These are phyloP conservation scores for Lasioglossum calceatum DNA, from an alignment of 2,888 invertebrate genomes.

Conservation along the genomic window DNA sequence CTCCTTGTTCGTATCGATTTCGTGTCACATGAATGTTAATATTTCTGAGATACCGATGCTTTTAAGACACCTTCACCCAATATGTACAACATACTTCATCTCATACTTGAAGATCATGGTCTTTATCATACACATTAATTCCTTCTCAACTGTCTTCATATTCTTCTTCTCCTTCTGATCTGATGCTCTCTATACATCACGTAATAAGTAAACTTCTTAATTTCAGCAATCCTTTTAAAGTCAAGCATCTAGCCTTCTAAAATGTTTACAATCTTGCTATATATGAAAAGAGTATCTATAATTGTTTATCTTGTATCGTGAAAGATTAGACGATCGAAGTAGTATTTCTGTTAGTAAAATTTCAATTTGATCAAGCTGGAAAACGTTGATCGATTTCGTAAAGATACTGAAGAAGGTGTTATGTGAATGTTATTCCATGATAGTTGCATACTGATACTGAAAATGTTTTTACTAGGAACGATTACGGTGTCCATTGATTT, in stretches of 20 bases:
- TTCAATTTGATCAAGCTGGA: background rate
- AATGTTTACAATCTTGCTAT: background rate
- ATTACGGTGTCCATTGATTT: conserved; percentile 30
- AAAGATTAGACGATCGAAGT: background rate
- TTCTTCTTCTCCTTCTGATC: conserved; percentile 27
- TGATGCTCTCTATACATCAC: conserved; percentile 12
- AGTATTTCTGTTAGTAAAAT: background rate
- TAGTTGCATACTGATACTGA: conserved; percentile 78
- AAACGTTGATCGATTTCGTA: background rate
- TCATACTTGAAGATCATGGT: conserved; percentile 57
- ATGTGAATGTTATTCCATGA: conserved; percentile 50
- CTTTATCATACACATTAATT: conserved; percentile 56
- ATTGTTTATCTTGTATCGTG: background rate
- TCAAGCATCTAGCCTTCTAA: background rate
- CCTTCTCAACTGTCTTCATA: conserved; percentile 46
- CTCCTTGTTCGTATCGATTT: background rate
- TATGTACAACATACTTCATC: conserved; percentile 46
- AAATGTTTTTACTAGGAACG: conserved; percentile 73
- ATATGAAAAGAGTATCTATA: background rate
- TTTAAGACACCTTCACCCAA: conserved; percentile 47
- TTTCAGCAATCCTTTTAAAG: conserved; percentile 11
- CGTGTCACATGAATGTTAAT: conserved; percentile 7
- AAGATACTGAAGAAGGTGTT: conserved; percentile 46
- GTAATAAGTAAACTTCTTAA: conserved; percentile 19
- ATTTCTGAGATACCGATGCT: conserved; percentile 1